phyloP scores from a whole-genome alignment of 2,888 invertebrate genomes.

The Bellardia pandia region DNA sequence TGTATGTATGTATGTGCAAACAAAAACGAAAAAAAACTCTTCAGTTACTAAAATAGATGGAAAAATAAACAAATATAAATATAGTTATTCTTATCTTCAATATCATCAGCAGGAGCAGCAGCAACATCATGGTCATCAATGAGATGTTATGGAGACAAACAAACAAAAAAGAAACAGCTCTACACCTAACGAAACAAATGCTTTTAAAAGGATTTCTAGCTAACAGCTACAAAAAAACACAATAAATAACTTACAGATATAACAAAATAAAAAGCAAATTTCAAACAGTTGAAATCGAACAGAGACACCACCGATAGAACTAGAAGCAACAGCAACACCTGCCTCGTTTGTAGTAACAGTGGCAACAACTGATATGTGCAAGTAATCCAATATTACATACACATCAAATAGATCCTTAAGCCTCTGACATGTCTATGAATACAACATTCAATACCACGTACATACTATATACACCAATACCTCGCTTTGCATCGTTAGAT shows the following conservation, averaged over 20 bases:
- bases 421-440: conserved; percentile 62
- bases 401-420: conserved; percentile 50
- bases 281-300: background rate
- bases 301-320: background rate
- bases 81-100: background rate
- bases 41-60: conserved; percentile 4
- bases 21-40: conserved; percentile 1
- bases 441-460: conserved; percentile 38
- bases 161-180: background rate
- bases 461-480: too few species aligned
- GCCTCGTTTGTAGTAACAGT: background rate
- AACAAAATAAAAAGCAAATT: background rate
- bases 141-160: background rate
- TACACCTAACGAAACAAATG: background rate
- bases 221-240: conserved; percentile 23
- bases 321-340: background rate
- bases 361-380: conserved; percentile 42
- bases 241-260: conserved; percentile 1
- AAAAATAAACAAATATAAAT: background rate
- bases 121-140: background rate
- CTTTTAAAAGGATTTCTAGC: conserved; percentile 42
- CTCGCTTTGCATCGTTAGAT: too few species aligned
- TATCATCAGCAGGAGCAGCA: background rate
- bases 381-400: conserved; percentile 60
- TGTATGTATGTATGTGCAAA: background rate